Conservation (phyloP, 2,888 invertebrate species). For the Yponomeuta malinellus region DNA sequence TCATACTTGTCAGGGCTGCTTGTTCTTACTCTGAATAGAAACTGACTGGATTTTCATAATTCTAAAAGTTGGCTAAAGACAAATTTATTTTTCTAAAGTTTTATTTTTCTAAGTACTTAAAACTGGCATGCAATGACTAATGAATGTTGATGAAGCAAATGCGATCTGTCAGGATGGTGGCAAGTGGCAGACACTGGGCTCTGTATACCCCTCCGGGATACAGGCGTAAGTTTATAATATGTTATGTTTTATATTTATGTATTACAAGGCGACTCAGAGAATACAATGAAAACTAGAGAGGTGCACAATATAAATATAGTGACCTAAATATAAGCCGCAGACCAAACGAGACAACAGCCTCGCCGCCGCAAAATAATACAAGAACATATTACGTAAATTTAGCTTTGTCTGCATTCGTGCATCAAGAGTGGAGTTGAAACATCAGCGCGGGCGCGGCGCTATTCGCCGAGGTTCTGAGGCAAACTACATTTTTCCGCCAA, state of each 20-base stretch:
- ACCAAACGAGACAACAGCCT: background rate
- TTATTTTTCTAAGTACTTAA: background rate
- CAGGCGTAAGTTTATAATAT: too few species aligned
- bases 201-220: too few species aligned
- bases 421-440: conserved; percentile 17
- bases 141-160: too few species aligned
- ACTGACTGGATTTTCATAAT: background rate
- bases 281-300: background rate
- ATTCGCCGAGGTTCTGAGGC: conserved; percentile 29
- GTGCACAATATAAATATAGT: background rate
- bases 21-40: background rate
- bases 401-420: conserved; percentile 18
- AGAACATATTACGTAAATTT: conserved; percentile 11
- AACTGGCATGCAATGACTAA: too few species aligned
- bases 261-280: background rate
- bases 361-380: background rate
- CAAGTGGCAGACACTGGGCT: too few species aligned
- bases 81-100: background rate
- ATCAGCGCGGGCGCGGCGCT: background rate
- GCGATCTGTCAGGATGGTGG: too few species aligned
- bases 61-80: background rate
- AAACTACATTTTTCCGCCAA: conserved; percentile 37
- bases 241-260: too few species aligned
- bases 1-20: background rate
- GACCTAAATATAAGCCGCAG: background rate